These are phyloP conservation scores for Anguilla megastoma DNA, from an alignment of 2,797 vertebrate genomes.

Conservation along the genomic window DNA sequence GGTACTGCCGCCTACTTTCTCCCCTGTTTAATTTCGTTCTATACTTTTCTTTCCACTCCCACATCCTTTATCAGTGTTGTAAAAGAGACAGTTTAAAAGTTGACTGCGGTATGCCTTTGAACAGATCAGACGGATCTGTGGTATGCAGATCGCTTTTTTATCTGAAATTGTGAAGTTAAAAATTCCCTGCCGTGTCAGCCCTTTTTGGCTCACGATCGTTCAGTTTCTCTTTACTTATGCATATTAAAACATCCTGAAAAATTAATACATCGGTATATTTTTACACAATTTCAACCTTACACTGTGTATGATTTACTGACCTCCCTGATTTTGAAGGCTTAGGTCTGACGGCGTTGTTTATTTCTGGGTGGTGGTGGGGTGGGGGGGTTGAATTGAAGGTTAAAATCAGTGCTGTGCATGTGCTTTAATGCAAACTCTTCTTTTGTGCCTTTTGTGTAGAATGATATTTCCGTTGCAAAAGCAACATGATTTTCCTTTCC, in stretches of 20 bases:
- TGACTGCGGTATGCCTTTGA: slow-evolving; percentile 68
- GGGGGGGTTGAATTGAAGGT: neutral
- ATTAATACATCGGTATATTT: neutral
- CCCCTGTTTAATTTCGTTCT: neutral
- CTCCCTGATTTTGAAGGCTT: slow-evolving; percentile 71
- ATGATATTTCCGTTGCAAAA: slow-evolving; percentile 76
- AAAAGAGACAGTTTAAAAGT: slow-evolving; percentile 52
- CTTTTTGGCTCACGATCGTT: slow-evolving; percentile 64
- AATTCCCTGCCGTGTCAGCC: slow-evolving; percentile 66
- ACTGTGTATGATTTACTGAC: slow-evolving; percentile 56
- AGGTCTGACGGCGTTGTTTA: slow-evolving; percentile 57
- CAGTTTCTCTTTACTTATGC: slow-evolving; percentile 59
- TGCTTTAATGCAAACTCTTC: slow-evolving; percentile 72
- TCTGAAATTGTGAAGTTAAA: slow-evolving; percentile 72
- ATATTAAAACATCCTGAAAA: slow-evolving; percentile 62
- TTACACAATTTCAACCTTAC: slow-evolving; percentile 30
- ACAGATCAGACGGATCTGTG: slow-evolving; percentile 75
- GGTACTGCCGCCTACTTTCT: neutral
- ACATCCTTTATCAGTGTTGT: slow-evolving; percentile 55
- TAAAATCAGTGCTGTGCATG: slow-evolving; percentile 42
- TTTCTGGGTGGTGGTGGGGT: neutral
- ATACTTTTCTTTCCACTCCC: slow-evolving; percentile 44
- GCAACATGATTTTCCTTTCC: slow-evolving; percentile 74
- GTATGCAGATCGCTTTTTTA: slow-evolving; percentile 73
- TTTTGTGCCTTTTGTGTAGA: slow-evolving; percentile 67